phyloP scores from a whole-genome alignment of 2,113 vertebrate species.

The Dunckerocampus dactyliophorus region DNA sequence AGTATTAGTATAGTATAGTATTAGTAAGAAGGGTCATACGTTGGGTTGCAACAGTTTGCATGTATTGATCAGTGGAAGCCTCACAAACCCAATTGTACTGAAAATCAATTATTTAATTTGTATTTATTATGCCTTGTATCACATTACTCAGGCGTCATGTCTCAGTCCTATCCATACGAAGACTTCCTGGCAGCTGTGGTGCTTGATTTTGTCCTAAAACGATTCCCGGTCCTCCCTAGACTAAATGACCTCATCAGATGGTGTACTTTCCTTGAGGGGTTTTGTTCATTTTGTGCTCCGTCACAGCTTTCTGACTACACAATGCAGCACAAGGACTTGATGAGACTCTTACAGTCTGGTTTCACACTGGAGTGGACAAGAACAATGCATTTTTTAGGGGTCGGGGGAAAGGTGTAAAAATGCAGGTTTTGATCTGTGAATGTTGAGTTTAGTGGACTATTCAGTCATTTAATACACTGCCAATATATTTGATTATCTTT shows the following conservation, averaged over 20 bases:
- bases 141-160: slow-evolving; percentile 24
- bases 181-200: neutral
- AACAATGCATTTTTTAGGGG: neutral
- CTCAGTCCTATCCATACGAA: slow-evolving; percentile 6
- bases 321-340: slow-evolving; percentile 22
- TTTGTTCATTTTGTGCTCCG: slow-evolving; percentile 21
- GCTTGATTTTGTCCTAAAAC: neutral
- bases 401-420: neutral
- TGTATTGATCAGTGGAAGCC: no score
- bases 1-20: no score
- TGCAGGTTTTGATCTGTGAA: neutral
- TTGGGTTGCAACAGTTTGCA: no score
- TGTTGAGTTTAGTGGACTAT: neutral
- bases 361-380: slow-evolving; percentile 13
- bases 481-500: slow-evolving; percentile 1
- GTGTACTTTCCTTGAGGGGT: neutral
- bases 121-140: slow-evolving; percentile 14
- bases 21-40: no score
- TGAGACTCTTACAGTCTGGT: slow-evolving; percentile 17
- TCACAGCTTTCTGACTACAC: slow-evolving; percentile 27
- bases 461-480: neutral
- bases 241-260: slow-evolving; percentile 28
- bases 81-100: neutral
- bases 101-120: slow-evolving; percentile 13
- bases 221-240: neutral